Evolutionary conservation across 2,113 vertebrate genomes (phyloP).

Genomic region (Alouatta palliata): DNA sequence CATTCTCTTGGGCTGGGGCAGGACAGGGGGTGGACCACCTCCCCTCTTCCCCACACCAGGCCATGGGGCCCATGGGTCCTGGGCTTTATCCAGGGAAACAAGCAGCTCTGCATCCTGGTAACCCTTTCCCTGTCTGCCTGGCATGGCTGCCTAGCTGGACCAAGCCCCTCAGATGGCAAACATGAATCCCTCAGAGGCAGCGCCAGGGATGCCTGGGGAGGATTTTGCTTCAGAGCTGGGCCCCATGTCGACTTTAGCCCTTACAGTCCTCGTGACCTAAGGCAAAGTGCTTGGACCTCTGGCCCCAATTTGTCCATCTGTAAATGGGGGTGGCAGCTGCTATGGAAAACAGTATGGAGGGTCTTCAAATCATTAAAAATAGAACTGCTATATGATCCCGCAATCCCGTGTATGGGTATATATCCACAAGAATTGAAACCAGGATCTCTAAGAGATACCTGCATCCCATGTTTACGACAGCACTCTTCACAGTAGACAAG

Average conservation of each 20-base stretch:
- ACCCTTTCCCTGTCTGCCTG: background rate
- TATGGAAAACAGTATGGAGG: background rate
- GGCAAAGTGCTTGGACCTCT: background rate
- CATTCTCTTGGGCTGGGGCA: background rate
- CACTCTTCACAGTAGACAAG: background rate
- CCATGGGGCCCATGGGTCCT: accelerated
- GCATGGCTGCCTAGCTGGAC: background rate
- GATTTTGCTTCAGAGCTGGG: background rate
- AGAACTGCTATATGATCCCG: background rate
- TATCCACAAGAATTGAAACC: no score
- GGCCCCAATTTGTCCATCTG: background rate
- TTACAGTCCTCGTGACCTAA: background rate
- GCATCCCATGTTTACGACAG: accelerated
- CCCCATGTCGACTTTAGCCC: background rate
- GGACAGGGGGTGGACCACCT: background rate
- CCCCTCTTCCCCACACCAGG: background rate
- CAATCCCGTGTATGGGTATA: background rate
- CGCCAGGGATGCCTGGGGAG: no score
- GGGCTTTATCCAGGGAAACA: background rate
- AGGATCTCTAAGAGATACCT: background rate
- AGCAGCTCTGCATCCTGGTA: no score
- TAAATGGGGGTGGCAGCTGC: background rate
- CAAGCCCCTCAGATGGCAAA: background rate
- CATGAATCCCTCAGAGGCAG: no score
- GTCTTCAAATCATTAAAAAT: no score